Percentiles rank a stretch among this genome's conserved stretches.
Evolutionary conservation across 2,888 invertebrate genomes (phyloP).

Genomic region (Hyles lineata): DNA sequence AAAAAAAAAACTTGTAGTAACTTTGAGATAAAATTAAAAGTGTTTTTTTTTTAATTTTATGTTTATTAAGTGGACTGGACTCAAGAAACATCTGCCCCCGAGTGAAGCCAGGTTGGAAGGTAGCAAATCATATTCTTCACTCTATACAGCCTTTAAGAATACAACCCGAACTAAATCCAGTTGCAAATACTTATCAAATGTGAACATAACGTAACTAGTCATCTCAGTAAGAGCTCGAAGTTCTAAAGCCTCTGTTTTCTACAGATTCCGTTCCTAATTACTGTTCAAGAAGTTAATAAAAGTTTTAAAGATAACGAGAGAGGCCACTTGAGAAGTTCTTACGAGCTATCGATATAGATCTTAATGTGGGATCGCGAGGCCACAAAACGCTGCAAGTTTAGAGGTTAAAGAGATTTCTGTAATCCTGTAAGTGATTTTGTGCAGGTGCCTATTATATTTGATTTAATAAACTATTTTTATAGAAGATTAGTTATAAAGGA

Average conservation of each 20-base stretch:
- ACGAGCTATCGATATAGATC: constrained; percentile 43
- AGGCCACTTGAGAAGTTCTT: constrained; percentile 43
- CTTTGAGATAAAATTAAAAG: too few relatives aligned
- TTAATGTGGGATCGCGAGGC: constrained; percentile 2
- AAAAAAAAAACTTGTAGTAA: too few relatives aligned
- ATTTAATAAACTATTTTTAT: too few relatives aligned
- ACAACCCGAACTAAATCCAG: not conserved
- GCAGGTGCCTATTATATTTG: not conserved
- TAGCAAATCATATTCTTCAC: too few relatives aligned
- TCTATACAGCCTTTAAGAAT: too few relatives aligned
- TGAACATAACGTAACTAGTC: not conserved
- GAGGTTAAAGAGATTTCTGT: not conserved
- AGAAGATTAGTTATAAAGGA: too few relatives aligned
- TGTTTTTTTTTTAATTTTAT: too few relatives aligned
- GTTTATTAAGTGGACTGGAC: too few relatives aligned
- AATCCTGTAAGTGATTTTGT: not conserved
- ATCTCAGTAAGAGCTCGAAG: constrained; percentile 7
- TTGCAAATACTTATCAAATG: not conserved
- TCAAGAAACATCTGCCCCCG: too few relatives aligned
- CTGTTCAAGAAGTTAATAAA: constrained; percentile 52
- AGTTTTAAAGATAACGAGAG: constrained; percentile 52
- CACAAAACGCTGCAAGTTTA: not conserved
- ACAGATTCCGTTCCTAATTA: constrained; percentile 43
- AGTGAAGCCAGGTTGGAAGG: too few relatives aligned
- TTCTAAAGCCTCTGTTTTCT: constrained; percentile 21